A percentile compares a stretch with the other conserved stretches of the same genome.
phyloP scores from a whole-genome alignment of 2,888 invertebrate genomes.

The Ceramica pisi region DNA sequence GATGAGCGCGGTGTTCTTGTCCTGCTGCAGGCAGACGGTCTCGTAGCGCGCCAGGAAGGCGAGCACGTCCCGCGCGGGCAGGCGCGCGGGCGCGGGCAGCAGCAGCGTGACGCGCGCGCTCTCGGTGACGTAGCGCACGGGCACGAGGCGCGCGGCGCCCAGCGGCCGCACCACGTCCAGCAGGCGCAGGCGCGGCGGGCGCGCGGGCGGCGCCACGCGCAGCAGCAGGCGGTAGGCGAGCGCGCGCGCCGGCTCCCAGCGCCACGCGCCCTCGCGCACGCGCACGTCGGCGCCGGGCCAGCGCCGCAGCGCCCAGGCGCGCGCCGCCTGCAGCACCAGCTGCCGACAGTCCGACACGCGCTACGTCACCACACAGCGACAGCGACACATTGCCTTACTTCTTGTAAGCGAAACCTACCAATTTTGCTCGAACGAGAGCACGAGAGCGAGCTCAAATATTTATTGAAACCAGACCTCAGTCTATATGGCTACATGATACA shows the following conservation, averaged over 20 bases:
- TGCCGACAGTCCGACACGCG: slow-evolving; percentile 47
- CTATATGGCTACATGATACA: no score
- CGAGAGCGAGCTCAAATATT: no score
- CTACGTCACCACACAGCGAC: no score
- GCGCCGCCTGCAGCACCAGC: slow-evolving; percentile 72
- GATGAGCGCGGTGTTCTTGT: slow-evolving; percentile 95
- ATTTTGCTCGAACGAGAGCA: no score
- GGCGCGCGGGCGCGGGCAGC: slow-evolving; percentile 90
- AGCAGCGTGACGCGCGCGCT: slow-evolving; percentile 95
- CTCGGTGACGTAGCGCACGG: slow-evolving; percentile 99
- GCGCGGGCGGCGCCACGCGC: slow-evolving; percentile 14
- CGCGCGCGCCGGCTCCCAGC: slow-evolving; percentile 78
- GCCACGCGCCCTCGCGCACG: slow-evolving; percentile 81
- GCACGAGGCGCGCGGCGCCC: slow-evolving; percentile 96
- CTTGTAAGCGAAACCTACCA: no score
- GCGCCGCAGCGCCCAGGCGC: slow-evolving; percentile 73
- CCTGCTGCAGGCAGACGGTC: slow-evolving; percentile 93
- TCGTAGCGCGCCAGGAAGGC: slow-evolving; percentile 94
- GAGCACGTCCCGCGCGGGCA: slow-evolving; percentile 88
- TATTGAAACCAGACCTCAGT: no score
- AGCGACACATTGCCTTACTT: no score
- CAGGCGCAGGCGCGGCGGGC: slow-evolving; percentile 77
- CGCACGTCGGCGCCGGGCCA: slow-evolving; percentile 64
- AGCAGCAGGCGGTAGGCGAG: slow-evolving; percentile 53
- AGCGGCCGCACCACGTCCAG: slow-evolving; percentile 96